These are phyloP conservation scores for Xenopus borealis DNA, from an alignment of 2,113 vertebrate genomes.

Conservation along the genomic window DNA sequence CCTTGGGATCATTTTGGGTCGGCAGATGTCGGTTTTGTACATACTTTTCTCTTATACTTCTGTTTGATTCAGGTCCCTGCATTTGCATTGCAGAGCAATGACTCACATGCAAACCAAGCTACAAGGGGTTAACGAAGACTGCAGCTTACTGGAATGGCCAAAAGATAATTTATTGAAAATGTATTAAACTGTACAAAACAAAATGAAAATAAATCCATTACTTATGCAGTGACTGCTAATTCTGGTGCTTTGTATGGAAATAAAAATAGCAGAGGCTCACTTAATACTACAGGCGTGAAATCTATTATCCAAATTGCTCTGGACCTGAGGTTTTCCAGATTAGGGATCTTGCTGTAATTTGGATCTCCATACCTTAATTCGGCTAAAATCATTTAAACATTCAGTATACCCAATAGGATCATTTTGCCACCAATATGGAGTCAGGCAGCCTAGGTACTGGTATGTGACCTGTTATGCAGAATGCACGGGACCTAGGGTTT, in stretches of 20 bases:
- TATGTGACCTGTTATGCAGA: no score
- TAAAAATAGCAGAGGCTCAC: not conserved
- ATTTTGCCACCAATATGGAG: no score
- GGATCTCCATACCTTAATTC: no score
- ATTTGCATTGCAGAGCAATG: constrained; percentile 37
- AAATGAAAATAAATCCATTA: constrained; percentile 40
- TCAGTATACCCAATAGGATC: no score
- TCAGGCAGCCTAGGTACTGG: no score
- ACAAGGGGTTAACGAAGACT: constrained; percentile 20
- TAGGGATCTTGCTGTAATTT: no score
- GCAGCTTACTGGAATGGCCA: constrained; percentile 42
- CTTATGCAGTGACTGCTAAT: constrained; percentile 25
- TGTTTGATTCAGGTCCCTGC: constrained; percentile 5
- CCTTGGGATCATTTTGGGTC: not conserved
- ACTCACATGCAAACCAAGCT: constrained; percentile 14
- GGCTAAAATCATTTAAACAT: no score
- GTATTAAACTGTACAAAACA: constrained; percentile 39
- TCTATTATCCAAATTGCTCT: no score
- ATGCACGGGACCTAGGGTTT: no score
- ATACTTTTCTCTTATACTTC: constrained; percentile 14
- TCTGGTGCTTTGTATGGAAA: constrained; percentile 19
- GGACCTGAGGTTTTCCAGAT: no score
- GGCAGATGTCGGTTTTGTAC: constrained; percentile 27
- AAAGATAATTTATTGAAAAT: constrained; percentile 43
- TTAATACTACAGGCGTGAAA: no score